Percentiles rank a stretch among this genome's conserved stretches.
phyloP scores from a whole-genome alignment of 2,888 invertebrate species.

The Megamerina dolium region DNA sequence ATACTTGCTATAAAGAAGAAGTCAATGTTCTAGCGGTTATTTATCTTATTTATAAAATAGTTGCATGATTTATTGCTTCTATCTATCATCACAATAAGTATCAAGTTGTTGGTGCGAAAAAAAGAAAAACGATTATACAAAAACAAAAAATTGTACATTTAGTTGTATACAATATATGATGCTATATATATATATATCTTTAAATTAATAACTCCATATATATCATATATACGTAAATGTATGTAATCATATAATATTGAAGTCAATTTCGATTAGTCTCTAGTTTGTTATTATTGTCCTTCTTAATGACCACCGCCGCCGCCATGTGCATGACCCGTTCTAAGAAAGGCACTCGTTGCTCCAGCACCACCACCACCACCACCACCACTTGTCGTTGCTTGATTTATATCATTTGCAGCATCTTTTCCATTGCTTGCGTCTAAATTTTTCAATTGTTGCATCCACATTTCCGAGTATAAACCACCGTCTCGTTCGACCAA shows the following conservation, averaged over 20 bases:
- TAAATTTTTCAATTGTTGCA: slow-evolving; percentile 63
- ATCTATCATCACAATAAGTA: too few relatives aligned
- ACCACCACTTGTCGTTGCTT: slow-evolving; percentile 6
- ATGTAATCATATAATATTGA: neutral
- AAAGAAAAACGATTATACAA: too few relatives aligned
- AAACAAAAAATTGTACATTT: too few relatives aligned
- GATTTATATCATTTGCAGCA: slow-evolving; percentile 3
- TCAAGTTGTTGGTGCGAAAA: too few relatives aligned
- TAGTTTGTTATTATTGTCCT: slow-evolving; percentile 5
- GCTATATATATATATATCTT: neutral
- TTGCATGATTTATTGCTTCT: too few relatives aligned
- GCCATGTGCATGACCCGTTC: slow-evolving; percentile 33
- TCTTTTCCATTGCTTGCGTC: slow-evolving; percentile 25
- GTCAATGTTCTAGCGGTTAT: too few relatives aligned
- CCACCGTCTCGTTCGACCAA: slow-evolving; percentile 67
- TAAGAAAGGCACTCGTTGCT: slow-evolving; percentile 19
- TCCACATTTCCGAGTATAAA: slow-evolving; percentile 89
- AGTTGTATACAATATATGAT: too few relatives aligned
- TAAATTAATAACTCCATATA: too few relatives aligned
- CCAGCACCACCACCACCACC: slow-evolving; percentile 8
- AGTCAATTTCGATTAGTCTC: neutral
- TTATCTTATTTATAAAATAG: too few relatives aligned
- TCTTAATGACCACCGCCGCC: slow-evolving; percentile 20
- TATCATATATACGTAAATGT: neutral
- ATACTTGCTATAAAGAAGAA: too few relatives aligned